A percentile compares a stretch with the other conserved stretches of the same genome.
Evolutionary conservation across 2,113 vertebrate genomes (phyloP).

Genomic region (Xiphophorus couchianus): DNA sequence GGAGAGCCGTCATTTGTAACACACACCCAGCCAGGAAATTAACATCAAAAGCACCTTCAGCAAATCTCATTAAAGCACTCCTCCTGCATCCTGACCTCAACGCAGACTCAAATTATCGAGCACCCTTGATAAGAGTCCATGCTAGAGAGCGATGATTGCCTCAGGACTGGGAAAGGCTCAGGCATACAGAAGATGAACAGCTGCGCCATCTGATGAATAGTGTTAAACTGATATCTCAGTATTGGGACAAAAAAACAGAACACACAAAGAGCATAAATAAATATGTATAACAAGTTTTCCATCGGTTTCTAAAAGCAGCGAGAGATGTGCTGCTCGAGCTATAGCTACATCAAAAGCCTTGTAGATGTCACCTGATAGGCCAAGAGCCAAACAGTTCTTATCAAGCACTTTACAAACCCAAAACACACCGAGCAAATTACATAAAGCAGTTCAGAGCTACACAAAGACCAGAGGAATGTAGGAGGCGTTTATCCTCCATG

Average conservation of each 20-base stretch:
- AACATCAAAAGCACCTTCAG: conserved; percentile 33
- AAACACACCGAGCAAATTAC: conserved; percentile 6
- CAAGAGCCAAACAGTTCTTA: conserved; percentile 31
- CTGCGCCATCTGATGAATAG: conserved; percentile 2
- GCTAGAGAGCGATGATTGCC: conserved; percentile 29
- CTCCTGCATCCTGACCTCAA: conserved; percentile 48
- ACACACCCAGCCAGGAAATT: conserved; percentile 24
- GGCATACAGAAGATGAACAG: conserved; percentile 16
- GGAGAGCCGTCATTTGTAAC: conserved; percentile 30
- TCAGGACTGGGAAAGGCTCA: conserved; percentile 18
- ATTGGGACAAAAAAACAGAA: not conserved
- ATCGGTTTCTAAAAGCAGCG: conserved; percentile 3
- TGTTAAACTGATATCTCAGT: conserved; percentile 9
- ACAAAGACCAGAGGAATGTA: conserved; percentile 24
- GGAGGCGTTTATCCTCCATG: conserved; percentile 36
- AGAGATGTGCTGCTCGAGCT: not conserved
- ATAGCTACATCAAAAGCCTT: conserved; percentile 9
- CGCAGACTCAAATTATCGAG: conserved; percentile 60
- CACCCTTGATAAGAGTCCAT: conserved; percentile 47
- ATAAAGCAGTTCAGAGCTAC: conserved; percentile 23
- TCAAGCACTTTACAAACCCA: conserved; percentile 22
- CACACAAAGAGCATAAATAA: too few species aligned
- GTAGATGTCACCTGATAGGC: conserved; percentile 25
- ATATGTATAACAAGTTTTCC: not conserved
- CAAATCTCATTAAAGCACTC: conserved; percentile 60